phyloP scores from a whole-genome alignment of 2,113 vertebrate genomes.

The Ophthalmotilapia sp. region DNA sequence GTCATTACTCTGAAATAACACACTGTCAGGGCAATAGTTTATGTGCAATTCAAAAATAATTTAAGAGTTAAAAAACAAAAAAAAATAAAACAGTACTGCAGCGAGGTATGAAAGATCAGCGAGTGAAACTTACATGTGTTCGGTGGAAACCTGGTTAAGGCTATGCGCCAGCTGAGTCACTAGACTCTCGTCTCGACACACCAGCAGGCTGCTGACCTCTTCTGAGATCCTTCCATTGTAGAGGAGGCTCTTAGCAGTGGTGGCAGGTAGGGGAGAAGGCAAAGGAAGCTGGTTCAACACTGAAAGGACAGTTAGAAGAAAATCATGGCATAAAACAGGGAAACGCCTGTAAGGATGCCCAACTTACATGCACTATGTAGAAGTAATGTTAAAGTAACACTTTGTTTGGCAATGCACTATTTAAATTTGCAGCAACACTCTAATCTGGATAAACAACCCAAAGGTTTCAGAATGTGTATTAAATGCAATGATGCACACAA shows the following conservation, averaged over 20 bases:
- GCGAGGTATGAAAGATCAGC: neutral
- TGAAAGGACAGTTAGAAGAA: conserved; percentile 56
- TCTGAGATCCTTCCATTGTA: conserved; percentile 97
- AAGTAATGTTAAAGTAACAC: neutral
- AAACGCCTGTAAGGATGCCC: neutral
- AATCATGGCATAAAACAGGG: neutral
- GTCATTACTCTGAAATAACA: neutral
- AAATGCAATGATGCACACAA: neutral
- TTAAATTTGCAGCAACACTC: neutral
- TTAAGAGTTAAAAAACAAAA: neutral
- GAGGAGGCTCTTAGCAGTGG: conserved; percentile 95
- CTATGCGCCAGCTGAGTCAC: conserved; percentile 93
- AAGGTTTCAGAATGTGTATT: neutral
- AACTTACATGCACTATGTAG: neutral
- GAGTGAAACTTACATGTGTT: conserved; percentile 85
- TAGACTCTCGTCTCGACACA: conserved; percentile 90
- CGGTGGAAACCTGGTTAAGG: conserved; percentile 98
- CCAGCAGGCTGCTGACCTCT: conserved; percentile 93
- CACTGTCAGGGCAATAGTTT: neutral
- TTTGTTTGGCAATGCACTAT: neutral
- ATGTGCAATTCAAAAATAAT: neutral
- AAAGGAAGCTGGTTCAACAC: conserved; percentile 99
- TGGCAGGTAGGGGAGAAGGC: conserved; percentile 97
- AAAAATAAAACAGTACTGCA: neutral
- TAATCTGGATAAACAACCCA: neutral